phyloP scores from a whole-genome alignment of 2,888 invertebrate species.

The Lasiommata megera region DNA sequence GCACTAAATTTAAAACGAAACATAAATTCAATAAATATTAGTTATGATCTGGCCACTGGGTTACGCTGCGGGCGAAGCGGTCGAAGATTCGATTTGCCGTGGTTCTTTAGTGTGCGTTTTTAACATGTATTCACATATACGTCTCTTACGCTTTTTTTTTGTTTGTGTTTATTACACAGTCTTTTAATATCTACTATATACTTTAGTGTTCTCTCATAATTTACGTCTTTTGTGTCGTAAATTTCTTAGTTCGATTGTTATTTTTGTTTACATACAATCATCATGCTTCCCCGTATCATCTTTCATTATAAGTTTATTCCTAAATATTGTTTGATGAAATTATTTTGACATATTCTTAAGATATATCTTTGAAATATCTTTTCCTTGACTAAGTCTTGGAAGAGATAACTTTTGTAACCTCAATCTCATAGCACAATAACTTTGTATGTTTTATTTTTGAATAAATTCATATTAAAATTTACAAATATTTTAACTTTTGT shows the following conservation, averaged over 20 bases:
- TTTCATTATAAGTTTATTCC: neutral
- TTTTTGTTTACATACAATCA: neutral
- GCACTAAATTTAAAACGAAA: slow-evolving; percentile 61
- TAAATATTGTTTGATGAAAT: no score
- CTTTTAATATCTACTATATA: neutral
- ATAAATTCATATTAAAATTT: no score
- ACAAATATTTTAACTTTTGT: no score
- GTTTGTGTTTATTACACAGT: neutral
- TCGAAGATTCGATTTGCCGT: neutral
- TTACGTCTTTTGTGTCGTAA: neutral
- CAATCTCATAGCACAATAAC: no score
- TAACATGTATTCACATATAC: neutral
- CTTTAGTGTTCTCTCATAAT: neutral
- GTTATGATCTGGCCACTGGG: slow-evolving; percentile 34
- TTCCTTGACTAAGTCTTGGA: no score
- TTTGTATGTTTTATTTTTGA: no score
- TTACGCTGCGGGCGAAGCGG: slow-evolving; percentile 32
- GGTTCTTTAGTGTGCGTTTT: neutral
- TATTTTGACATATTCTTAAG: no score
- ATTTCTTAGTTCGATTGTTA: neutral
- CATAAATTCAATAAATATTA: slow-evolving; percentile 29
- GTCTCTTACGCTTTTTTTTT: neutral
- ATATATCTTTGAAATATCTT: no score
- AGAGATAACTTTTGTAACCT: no score
- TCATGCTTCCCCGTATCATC: neutral